Percentiles rank a stretch among this genome's conserved stretches.
Conservation (phyloP, 35 echinoderm and acorn worm genomes). For the Strongylocentrotus purpuratus region DNA sequence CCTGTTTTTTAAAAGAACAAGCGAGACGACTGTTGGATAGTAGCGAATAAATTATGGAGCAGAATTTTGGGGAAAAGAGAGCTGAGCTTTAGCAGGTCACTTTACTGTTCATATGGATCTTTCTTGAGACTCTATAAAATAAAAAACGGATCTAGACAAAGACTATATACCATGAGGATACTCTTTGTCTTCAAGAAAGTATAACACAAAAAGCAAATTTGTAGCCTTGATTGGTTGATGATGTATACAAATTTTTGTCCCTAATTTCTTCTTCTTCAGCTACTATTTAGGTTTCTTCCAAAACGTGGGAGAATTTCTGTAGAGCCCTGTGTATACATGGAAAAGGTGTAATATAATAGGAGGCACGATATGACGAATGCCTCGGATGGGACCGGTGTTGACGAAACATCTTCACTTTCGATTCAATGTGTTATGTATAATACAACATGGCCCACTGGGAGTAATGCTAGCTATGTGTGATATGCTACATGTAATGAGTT, state of each 20-base stretch:
- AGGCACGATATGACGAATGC: not conserved
- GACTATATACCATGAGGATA: no score
- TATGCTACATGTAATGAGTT: conserved; percentile 24
- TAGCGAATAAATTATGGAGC: not conserved
- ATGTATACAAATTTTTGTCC: not conserved
- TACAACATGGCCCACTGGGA: not conserved
- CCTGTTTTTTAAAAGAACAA: no score
- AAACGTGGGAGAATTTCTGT: not conserved
- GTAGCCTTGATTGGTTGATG: no score
- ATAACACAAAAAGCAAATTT: no score
- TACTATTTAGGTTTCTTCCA: not conserved
- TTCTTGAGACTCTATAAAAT: no score
- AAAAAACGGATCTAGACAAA: no score
- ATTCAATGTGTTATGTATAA: conserved; percentile 19
- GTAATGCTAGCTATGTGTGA: conserved; percentile 34
- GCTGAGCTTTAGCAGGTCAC: not conserved
- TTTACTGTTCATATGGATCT: not conserved
- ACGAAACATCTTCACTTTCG: conserved; percentile 4
- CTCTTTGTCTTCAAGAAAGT: no score
- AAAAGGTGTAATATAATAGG: not conserved
- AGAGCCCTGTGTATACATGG: not conserved
- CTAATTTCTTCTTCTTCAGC: not conserved
- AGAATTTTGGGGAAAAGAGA: not conserved
- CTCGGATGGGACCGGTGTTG: not conserved
- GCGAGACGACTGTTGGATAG: not conserved